Evolutionary conservation across 2,797 vertebrate species (phyloP).

Genomic region (Melopsittacus undulatus): DNA sequence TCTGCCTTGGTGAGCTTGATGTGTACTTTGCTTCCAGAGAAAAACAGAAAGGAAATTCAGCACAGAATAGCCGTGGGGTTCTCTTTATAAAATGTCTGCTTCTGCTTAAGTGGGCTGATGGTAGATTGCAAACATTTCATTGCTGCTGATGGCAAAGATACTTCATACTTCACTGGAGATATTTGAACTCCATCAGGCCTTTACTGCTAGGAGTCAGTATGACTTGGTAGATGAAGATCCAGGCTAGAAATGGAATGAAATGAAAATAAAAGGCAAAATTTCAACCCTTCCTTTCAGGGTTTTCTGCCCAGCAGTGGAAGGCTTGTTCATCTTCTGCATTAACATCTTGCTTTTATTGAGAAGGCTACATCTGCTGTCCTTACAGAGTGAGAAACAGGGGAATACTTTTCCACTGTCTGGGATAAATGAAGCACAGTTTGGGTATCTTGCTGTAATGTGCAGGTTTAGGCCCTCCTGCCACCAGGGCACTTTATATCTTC

Average conservation of each 20-base stretch:
- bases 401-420: neutral
- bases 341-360: neutral
- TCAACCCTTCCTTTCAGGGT: neutral
- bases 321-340: neutral
- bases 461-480: neutral
- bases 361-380: neutral
- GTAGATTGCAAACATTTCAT: conserved; percentile 16
- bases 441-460: neutral
- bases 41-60: neutral
- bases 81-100: neutral
- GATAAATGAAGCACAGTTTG: neutral
- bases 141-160: conserved; percentile 40
- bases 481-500: neutral
- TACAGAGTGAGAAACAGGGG: neutral
- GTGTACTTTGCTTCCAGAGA: neutral
- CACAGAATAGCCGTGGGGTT: neutral
- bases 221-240: neutral
- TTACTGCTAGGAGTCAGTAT: neutral
- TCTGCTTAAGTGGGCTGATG: conserved; percentile 21
- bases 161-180: conserved; percentile 25
- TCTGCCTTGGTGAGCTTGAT: conserved; percentile 39
- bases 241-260: neutral
- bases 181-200: neutral
- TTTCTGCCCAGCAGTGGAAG: neutral
- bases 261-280: neutral